Evolutionary conservation across 2,888 invertebrate genomes (phyloP), one percentile per base, ranked within the genome.

Genomic region (Clusia tigrina): DNA sequence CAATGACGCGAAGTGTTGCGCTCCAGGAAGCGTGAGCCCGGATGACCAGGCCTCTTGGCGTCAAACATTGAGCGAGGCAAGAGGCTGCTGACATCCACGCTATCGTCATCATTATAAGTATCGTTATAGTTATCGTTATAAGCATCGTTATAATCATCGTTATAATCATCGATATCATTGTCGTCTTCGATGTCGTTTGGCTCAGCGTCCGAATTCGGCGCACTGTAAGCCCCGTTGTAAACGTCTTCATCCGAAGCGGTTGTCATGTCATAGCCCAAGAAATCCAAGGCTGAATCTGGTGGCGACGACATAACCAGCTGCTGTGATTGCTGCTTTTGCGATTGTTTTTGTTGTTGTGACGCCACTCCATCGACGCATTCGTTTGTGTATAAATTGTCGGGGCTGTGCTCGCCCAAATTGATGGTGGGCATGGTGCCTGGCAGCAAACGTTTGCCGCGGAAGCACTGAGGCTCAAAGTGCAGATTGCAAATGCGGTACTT

Each of bases 1-100:
- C 77, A 77, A 60, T 66, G 74, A 25, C 75, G 78, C 52, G 74
- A 69, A 0, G 76, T 74, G 22, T 76, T 77, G 1, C 63, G 66
- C 1, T 74, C 75, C n/a, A n/a, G n/a, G n/a, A n/a, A n/a, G n/a
- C n/a, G 1, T 66, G 70, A 0, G 63, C 74, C 0, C 68, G 62
- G 0, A 52, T 0, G 73, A 74, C 17, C 22, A 2, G 3, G 10
- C 3, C 22, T 23, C 52, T 23, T 37, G 12, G 0, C 15, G 17
- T 0, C n/a, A n/a, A n/a, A n/a, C n/a, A n/a, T n/a, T n/a, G n/a
- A n/a, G 24, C 15, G 24, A 20, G 17, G 3, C 5, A 17, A 9
- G 15, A 12, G 2, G 24, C 1, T 2, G 62, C 63, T 3, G 66
- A 63, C 15, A 32, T 48, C 2, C 25, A 1, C 42, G 24, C 48